Evolutionary conservation across 2,113 vertebrate species (phyloP).

Genomic region (Melanerpes aurifrons): DNA sequence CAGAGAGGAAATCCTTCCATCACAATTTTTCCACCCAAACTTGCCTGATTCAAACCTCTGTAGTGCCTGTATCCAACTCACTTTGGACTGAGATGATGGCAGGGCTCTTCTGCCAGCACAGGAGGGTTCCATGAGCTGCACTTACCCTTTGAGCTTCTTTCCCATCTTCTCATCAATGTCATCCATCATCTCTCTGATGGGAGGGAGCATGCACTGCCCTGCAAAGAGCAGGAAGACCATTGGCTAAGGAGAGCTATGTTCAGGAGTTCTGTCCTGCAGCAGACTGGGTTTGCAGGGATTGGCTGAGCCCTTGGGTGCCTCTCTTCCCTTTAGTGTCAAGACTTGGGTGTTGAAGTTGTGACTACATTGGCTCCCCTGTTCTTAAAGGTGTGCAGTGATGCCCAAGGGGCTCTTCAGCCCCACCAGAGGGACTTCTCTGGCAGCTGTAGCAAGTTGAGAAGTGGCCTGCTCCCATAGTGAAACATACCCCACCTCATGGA

Average conservation of each 20-base stretch:
- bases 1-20: background rate
- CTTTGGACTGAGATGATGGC: background rate
- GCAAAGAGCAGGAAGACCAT: background rate
- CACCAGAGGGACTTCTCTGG: background rate
- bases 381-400: background rate
- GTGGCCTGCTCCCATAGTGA: background rate
- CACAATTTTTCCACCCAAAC: background rate
- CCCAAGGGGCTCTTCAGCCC: background rate
- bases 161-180: conserved; percentile 76
- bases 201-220: conserved; percentile 79
- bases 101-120: background rate
- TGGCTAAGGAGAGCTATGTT: background rate
- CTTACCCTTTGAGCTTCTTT: conserved; percentile 77
- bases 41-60: background rate
- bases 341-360: background rate
- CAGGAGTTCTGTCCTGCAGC: background rate
- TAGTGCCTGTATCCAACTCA: background rate
- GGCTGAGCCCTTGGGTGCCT: background rate
- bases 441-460: background rate
- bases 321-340: background rate
- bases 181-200: conserved; percentile 75
- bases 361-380: background rate
- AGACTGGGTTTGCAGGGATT: background rate
- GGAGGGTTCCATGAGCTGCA: background rate
- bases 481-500: background rate